Conservation (phyloP, 2,113 vertebrate species). For the Thinocorus orbignyianus region DNA sequence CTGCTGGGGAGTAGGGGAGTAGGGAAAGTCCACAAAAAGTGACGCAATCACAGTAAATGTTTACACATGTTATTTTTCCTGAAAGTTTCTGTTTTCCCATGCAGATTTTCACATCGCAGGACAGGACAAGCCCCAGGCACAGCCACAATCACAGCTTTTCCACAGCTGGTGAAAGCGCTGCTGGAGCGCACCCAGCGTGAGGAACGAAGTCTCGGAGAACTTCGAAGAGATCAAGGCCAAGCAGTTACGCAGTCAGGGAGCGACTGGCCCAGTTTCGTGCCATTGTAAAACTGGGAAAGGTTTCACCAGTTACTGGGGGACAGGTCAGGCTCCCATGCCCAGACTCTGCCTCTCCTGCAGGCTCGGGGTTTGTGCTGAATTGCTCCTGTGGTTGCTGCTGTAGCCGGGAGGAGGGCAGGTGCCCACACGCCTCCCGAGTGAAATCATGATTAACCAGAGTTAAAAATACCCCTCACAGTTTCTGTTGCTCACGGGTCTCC, state of each 20-base stretch:
- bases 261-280: background rate
- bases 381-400: rapidly evolving
- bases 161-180: background rate
- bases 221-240: background rate
- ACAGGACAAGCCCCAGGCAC: background rate
- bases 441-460: background rate
- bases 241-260: background rate
- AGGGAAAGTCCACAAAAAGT: background rate
- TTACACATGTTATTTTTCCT: background rate
- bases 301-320: background rate
- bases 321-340: background rate
- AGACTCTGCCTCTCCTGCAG: background rate
- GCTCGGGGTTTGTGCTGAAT: rapidly evolving
- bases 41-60: background rate
- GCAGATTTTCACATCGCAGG: background rate
- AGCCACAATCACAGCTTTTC: rapidly evolving
- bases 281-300: rapidly evolving
- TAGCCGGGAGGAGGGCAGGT: background rate
- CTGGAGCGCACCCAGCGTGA: background rate
- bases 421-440: rapidly evolving
- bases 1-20: background rate
- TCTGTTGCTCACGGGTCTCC: background rate
- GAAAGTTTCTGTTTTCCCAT: background rate
- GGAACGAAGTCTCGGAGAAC: background rate
- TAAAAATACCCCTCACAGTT: background rate